These are phyloP conservation scores for Drosophila histrio DNA, from an alignment of 2,888 invertebrate genomes.

Conservation along the genomic window DNA sequence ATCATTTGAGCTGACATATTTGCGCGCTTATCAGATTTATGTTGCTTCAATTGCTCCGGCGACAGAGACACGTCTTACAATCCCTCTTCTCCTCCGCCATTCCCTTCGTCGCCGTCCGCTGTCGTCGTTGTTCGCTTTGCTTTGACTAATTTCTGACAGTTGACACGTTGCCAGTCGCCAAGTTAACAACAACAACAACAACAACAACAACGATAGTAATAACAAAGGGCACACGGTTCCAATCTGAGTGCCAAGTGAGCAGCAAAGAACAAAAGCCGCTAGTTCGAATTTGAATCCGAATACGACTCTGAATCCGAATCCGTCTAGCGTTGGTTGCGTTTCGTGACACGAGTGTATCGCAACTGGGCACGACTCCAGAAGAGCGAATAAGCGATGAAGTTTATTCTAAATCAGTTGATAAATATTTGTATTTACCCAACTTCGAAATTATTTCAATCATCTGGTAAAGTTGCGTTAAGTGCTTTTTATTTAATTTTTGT, in stretches of 20 bases:
- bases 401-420: not conserved
- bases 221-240: slow-evolving; percentile 1
- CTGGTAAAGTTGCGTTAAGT: not conserved
- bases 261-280: slow-evolving; percentile 35
- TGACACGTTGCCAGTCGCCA: slow-evolving; percentile 71
- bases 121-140: slow-evolving; percentile 46
- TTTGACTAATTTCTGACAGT: slow-evolving; percentile 78
- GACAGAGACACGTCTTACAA: slow-evolving; percentile 58
- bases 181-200: slow-evolving; percentile 15
- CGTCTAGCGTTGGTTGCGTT: not conserved
- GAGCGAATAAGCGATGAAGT: not conserved
- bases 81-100: not conserved
- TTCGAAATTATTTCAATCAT: not conserved
- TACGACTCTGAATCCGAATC: not conserved
- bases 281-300: slow-evolving; percentile 7
- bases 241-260: slow-evolving; percentile 31
- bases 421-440: not conserved
- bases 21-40: slow-evolving; percentile 77
- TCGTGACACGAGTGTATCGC: slow-evolving; percentile 1
- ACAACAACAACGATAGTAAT: not conserved
- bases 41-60: slow-evolving; percentile 62
- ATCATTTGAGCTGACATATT: slow-evolving; percentile 64
- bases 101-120: not conserved
- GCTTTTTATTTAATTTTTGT: not conserved
- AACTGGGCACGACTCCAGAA: too few relatives aligned